Evolutionary conservation across 2,888 invertebrate species (phyloP).

Genomic region (Mycalesis mineus): DNA sequence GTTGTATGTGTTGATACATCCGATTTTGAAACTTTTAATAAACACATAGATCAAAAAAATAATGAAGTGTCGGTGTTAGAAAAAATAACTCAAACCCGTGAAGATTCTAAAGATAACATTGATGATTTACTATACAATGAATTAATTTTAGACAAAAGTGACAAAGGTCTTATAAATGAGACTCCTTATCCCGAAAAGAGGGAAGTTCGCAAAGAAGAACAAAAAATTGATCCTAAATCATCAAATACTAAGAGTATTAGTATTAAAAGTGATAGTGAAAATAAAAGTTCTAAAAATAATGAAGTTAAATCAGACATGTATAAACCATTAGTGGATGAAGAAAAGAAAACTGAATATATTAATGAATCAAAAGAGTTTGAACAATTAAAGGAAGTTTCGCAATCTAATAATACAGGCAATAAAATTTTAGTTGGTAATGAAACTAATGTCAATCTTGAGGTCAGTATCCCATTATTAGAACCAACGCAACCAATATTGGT

Average conservation of each 20-base stretch:
- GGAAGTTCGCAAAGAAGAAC: not conserved
- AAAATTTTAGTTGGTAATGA: not conserved
- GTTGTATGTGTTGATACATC: conserved; percentile 34
- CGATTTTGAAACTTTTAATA: conserved; percentile 51
- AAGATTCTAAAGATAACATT: conserved; percentile 12
- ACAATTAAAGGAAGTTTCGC: not conserved
- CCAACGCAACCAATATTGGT: conserved; percentile 42
- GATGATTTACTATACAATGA: not conserved
- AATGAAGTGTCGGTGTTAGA: not conserved
- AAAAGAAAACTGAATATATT: not conserved
- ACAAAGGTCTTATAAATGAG: not conserved
- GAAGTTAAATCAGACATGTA: not conserved
- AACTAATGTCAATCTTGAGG: not conserved
- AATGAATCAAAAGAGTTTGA: not conserved
- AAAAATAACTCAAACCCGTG: conserved; percentile 9
- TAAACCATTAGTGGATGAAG: not conserved
- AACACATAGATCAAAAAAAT: not conserved
- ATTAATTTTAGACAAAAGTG: not conserved
- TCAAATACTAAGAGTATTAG: not conserved
- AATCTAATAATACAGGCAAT: not conserved
- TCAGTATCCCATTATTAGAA: conserved; percentile 19
- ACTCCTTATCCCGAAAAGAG: conserved; percentile 2
- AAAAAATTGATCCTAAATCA: not conserved
- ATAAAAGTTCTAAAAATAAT: not conserved
- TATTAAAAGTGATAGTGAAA: not conserved